Base-by-base conservation (phyloP, 2,113 vertebrate species). In the Halcyon senegalensis region DNA sequence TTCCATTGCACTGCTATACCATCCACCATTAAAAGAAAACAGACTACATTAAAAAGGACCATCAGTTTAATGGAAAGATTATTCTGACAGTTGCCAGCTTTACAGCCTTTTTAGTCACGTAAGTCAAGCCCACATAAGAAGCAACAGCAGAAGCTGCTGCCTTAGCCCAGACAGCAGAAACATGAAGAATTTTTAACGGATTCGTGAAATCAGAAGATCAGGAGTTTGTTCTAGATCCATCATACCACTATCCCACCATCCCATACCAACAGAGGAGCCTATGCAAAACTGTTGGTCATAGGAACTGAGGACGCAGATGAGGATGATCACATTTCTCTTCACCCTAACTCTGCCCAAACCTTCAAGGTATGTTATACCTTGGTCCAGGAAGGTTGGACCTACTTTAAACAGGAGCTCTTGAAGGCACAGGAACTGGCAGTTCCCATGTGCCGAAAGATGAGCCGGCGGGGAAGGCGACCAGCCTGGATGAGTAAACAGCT, bases 11-110 rank as follows among this genome's bases (percentile, higher is more conserved):
- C 58, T 88, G 69, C 93, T 94, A 89, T 78, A 96, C 31, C 39
- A 85, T 79, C 87, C 93, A 97, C 94, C 78, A 87, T 96, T 95
- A 88, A 94, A 96, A 97, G 92, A 89, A 93, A 97, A 78, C 79
- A 77, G 76, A 60, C 69, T 44, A 62, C 44, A 44, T 76, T 95
- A 81, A 87, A 96, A 93, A 96, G 86, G 82, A 77, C 64, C 48
- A 94, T 94, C 92, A 78, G 77, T 93, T 93, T 92, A 96, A 96
- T 95, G 84, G 67, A 93, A 96, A 95, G 89, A 96, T 93, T 93
- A 90, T 84, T 74, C 81, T 97, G 91, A 91, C 84, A 87, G 87
- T 93, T 94, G 92, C 76, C 51, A 85, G 31, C 56, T 85, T 87
- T 95, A 74, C 12, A 84, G 84, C 30, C 50, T 93, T 28, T 85